Base-by-base conservation (phyloP, 35 echinoderm and acorn worm genomes). In the Eucidaris tribuloides region DNA sequence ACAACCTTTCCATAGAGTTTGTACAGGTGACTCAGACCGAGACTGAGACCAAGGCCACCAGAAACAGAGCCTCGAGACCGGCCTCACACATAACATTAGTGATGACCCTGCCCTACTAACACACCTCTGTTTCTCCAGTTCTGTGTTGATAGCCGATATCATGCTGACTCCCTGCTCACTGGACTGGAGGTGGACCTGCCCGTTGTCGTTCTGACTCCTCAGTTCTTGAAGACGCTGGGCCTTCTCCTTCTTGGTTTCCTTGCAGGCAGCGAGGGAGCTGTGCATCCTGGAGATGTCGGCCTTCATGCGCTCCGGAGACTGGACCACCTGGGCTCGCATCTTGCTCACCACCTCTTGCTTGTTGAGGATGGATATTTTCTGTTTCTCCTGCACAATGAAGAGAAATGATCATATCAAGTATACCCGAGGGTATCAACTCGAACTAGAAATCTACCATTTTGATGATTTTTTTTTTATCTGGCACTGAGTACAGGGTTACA, bases 251-350 rank as follows among this genome's bases (percentile, higher is more conserved):
- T 93, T 99, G 20, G 83, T 59, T 45, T 83, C 37, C 81, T 93
- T 99, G 5, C 82, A 54, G 2, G 82, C 64, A 5, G 60, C 37
- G 20, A 99, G 83, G 71, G 86, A 78, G 30, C 68, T 74, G 58
- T 99, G 90, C 96, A 99, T 99, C 9, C 96, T 55, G 1, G 66
- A 41, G 35, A 99, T 99, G 61, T 99, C 91, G 1, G 79, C 80
- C 77, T 93, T 99, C 84, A 99, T 99, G 14, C 87, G 88, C 80
- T 99, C 96, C 3, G 96, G 96, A n/a, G 96, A 99, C 42, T 99
- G 96, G 57, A 99, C 89, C 2, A 99, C 87, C 48, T 92, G 96
- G 19, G 83, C 62, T 5, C 66, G 81, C 4, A 99, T 42, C 70
- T 99, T 93, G 14, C 92, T 71, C 29, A 70, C 84, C 3, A 54